phyloP scores from a whole-genome alignment of 2,797 vertebrate genomes.

The Discoglossus pictus region DNA sequence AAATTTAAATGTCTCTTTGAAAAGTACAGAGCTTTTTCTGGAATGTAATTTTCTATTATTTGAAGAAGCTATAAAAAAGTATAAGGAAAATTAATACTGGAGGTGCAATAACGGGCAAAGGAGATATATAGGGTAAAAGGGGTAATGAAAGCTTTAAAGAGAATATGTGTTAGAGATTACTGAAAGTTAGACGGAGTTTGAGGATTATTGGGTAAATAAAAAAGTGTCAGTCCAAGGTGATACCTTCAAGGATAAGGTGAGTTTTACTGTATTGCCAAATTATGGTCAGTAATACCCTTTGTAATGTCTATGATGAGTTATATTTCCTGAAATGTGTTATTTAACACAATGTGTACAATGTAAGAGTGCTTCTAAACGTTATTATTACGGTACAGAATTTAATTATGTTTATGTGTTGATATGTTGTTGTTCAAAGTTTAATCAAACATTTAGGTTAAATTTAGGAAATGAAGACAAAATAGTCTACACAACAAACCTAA shows the following conservation, averaged over 20 bases:
- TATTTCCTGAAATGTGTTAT: background rate
- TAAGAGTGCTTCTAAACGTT: no score
- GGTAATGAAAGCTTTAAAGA: slow-evolving; percentile 11
- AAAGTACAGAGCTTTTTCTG: slow-evolving; percentile 22
- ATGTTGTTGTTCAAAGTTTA: no score
- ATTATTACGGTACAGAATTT: no score
- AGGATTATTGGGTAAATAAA: slow-evolving; percentile 4
- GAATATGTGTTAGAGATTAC: background rate
- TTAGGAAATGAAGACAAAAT: no score
- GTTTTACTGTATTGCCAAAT: background rate
- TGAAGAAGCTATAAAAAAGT: slow-evolving; percentile 39
- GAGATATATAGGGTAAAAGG: slow-evolving; percentile 24
- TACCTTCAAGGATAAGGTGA: no score
- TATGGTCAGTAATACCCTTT: background rate
- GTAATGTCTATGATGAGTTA: background rate
- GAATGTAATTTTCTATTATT: slow-evolving; percentile 48
- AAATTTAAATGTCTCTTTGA: slow-evolving; percentile 48
- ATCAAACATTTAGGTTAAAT: no score
- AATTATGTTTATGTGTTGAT: no score
- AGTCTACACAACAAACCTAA: background rate
- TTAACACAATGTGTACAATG: no score
- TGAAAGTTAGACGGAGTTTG: background rate
- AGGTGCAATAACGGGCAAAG: slow-evolving; percentile 18
- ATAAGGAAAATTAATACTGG: slow-evolving; percentile 15
- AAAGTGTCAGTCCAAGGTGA: background rate